These are phyloP conservation scores for Microcebus ravelobensis DNA, from an alignment of 2,113 vertebrate species.

Conservation along the genomic window DNA sequence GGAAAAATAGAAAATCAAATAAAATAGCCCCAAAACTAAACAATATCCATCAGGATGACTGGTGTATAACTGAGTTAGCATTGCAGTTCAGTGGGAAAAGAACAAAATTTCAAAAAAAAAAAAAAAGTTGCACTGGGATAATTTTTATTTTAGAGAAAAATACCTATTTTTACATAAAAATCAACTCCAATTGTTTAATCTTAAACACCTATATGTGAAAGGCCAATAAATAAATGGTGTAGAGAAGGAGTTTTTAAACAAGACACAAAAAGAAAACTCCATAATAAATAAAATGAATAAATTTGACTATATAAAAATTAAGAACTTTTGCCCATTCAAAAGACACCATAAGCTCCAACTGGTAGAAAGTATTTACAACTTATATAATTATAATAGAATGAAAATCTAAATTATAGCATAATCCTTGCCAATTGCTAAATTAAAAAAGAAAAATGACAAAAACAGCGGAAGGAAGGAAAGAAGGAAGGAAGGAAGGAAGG, in stretches of 20 bases:
- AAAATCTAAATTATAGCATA: background rate
- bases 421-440: background rate
- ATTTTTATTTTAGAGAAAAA: conserved; percentile 13
- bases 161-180: background rate
- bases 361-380: background rate
- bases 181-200: background rate
- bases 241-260: background rate
- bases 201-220: background rate
- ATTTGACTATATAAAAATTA: background rate
- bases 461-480: background rate
- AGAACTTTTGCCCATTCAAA: background rate
- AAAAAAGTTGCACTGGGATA: background rate
- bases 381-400: background rate
- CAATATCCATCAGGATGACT: background rate
- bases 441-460: background rate
- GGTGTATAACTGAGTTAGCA: background rate
- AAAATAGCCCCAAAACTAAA: background rate
- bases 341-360: background rate
- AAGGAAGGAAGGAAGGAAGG: no score
- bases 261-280: background rate
- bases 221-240: background rate
- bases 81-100: background rate
- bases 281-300: background rate
- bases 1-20: background rate
- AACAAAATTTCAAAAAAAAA: background rate